Percentiles rank a stretch among this genome's conserved stretches.
Evolutionary conservation across 1,140 invertebrate species (phyloP).

Genomic region (Brachystomella parvula): DNA sequence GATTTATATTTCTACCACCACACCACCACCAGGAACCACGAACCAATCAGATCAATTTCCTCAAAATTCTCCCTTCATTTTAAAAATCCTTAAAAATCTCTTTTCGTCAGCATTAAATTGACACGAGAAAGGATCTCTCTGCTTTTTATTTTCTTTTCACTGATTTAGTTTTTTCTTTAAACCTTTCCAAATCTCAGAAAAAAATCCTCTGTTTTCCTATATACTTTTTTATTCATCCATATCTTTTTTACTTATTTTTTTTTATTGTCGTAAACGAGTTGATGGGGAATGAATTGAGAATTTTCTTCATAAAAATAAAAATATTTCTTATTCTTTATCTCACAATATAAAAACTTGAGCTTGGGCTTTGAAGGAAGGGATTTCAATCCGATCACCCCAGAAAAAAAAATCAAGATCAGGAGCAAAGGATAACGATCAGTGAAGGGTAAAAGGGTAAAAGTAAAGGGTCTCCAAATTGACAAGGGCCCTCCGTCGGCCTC

Average conservation of each 20-base stretch:
- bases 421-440: not conserved
- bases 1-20: not conserved
- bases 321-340: too few relatives aligned
- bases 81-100: not conserved
- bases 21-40: too few relatives aligned
- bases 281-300: not conserved
- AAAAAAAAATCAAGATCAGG: constrained; percentile 13
- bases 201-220: too few relatives aligned
- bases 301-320: not conserved
- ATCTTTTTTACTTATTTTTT: not conserved
- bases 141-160: too few relatives aligned
- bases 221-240: constrained; percentile 8
- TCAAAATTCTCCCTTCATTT: not conserved
- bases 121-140: too few relatives aligned
- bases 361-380: too few relatives aligned
- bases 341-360: too few relatives aligned
- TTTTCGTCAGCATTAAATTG: not conserved
- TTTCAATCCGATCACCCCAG: constrained; percentile 11
- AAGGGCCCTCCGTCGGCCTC: not conserved
- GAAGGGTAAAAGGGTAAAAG: not conserved
- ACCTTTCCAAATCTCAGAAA: too few relatives aligned
- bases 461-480: not conserved
- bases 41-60: not conserved
- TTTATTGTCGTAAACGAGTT: too few relatives aligned
- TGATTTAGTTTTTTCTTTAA: too few relatives aligned